Base-by-base conservation (phyloP, 2,113 vertebrate species). In the Hippotragus niger region DNA sequence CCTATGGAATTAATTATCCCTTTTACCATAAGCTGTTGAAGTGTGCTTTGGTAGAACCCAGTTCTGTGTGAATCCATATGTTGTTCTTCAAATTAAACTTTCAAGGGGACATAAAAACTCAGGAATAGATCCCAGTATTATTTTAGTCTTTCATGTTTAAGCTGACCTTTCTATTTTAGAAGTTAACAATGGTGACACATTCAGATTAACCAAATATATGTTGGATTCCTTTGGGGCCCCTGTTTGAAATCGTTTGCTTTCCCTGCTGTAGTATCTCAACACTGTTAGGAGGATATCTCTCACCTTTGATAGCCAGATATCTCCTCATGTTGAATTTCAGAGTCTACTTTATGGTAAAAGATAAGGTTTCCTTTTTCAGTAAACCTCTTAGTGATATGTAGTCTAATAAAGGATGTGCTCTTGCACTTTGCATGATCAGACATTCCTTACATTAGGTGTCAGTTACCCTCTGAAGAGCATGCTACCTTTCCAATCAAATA, bases 201-300 rank as follows among this genome's bases (percentile, higher is more conserved):
- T 97, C 60, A 90, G 55, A 58, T 76, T 76, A 57, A 53, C 52
- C 52, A 29, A 40, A 94, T 90, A 29, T n/a, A 92, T 90, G 23
- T 62, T 92, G 47, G 11, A 91, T 83, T 92, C 40, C 84, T 90
- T 74, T 87, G 50, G 31, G 47, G 25, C 6, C 52, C 50, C 53
- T 94, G 71, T 88, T 83, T 88, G 64, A 87, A 93, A 84, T 87
- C 27, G 78, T 87, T 83, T 50, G 16, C 58, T 95, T 95, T 94
- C 67, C 85, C 40, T 92, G 31, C 23, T 55, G 74, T 23, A 76
- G 13, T 47, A 25, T 57, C 23, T 94, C 50, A 86, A 33, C 29
- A 67, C 1, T 45, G 7, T 64, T 78, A 64, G 55, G 15, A 71
- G 21, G 9, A 43, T 81, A 43, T 60, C 6, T 88, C 45, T 97